phyloP scores from a whole-genome alignment of 2,888 invertebrate species.

The Cephonodes hylas region DNA sequence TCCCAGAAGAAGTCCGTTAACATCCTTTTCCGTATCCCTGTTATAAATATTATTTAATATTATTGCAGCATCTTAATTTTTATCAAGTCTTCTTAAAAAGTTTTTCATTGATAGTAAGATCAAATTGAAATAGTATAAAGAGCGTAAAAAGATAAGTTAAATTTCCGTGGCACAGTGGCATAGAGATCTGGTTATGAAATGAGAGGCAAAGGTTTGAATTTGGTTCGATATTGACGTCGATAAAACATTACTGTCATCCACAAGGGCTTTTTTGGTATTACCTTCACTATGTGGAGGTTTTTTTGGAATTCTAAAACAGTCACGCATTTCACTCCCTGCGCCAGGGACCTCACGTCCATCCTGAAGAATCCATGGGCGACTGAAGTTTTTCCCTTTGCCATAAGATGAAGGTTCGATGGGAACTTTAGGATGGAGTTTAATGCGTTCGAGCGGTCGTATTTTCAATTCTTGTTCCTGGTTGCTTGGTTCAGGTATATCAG shows the following conservation, averaged over 20 bases:
- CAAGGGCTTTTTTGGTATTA: slow-evolving; percentile 27
- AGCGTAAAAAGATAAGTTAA: too few species aligned
- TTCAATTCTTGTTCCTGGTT: slow-evolving; percentile 51
- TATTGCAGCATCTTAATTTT: too few species aligned
- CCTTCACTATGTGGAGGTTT: slow-evolving; percentile 51
- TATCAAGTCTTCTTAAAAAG: too few species aligned
- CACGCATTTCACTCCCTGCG: slow-evolving; percentile 68
- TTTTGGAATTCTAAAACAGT: slow-evolving; percentile 50
- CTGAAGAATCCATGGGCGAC: slow-evolving; percentile 70
- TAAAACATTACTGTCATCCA: too few species aligned
- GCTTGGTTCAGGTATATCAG: slow-evolving; percentile 56
- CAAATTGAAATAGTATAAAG: too few species aligned
- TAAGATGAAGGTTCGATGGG: slow-evolving; percentile 67
- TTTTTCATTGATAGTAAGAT: too few species aligned
- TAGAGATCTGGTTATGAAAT: too few species aligned
- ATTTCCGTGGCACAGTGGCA: neutral
- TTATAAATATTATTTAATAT: neutral
- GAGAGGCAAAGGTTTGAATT: too few species aligned
- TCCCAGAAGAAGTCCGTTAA: slow-evolving; percentile 75
- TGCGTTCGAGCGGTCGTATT: slow-evolving; percentile 61
- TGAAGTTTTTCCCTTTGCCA: slow-evolving; percentile 63
- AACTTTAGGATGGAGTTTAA: slow-evolving; percentile 62
- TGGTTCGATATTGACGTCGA: too few species aligned
- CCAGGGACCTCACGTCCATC: slow-evolving; percentile 62
- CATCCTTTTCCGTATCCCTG: slow-evolving; percentile 70